Evolutionary conservation across 2,888 invertebrate species (phyloP), one percentile per base, ranked within the genome.

Genomic region (Tinea trinotella): DNA sequence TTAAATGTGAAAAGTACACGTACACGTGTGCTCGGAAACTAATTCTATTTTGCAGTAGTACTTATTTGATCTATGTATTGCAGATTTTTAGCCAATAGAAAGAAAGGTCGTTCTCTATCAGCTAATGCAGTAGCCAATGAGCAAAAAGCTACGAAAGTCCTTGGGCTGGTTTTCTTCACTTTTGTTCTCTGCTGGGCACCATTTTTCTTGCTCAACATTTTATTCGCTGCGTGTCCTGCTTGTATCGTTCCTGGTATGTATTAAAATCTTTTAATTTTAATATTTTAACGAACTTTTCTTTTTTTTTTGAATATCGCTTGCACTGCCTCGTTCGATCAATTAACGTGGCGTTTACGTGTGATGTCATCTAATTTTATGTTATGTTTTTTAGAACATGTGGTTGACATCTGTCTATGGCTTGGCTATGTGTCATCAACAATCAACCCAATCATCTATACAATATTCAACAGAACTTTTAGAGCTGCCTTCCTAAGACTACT

Each of bases 101-200:
- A 88, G 61, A 93, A 92, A 66, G 88, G 91, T 10, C 89, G 91
- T 62, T 90, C 91, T 1, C 71, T 93, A 58, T 91, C 93, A 1
- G 92, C 92, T 7, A 93, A 93, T 67, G 92, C 93, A 0, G 94
- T 94, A 1, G 93, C 93, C n/a, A 93, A 93, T 22, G 97, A 98
- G 74, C 97, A 97, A 74, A 98, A 97, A 70, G 98, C 98, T 1
- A 96, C 96, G 55, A 97, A 97, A 81, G 96, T 95, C 0, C 87
- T 97, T 4, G 96, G 96, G 0, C 80, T 97, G 40, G 96, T 97
- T 0, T 97, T 97, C 85, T 95, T 95, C 78, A 94, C 95, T 0
- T 97, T 97, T 75, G 96, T 96, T 53, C 82, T 96, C 7, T 96
- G 96, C 71, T 97, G 97, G 97, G 92, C 95, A 15, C 97, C 97